phyloP scores from a whole-genome alignment of 2,888 invertebrate species.

The Hirudinaria manillensis region DNA sequence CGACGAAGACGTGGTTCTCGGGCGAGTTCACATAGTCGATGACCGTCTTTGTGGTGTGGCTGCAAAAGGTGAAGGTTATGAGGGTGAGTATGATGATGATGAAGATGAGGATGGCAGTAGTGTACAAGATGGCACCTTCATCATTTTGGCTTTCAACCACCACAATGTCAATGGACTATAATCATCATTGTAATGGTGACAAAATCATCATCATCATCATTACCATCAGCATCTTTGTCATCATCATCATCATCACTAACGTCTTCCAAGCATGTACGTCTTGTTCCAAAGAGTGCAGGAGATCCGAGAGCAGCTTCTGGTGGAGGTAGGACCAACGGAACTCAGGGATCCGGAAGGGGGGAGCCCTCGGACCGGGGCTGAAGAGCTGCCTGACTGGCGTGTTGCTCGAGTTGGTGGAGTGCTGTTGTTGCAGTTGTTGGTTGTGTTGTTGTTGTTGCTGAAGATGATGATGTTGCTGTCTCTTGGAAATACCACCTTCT shows the following conservation, averaged over 20 bases:
- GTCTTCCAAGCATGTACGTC: constrained; percentile 85
- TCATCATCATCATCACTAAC: constrained; percentile 49
- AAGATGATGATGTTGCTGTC: neutral
- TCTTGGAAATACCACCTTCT: neutral
- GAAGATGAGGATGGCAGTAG: neutral
- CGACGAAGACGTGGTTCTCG: constrained; percentile 97
- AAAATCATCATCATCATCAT: no score
- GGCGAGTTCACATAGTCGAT: constrained; percentile 96
- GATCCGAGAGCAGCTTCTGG: constrained; percentile 87
- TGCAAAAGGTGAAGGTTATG: constrained; percentile 52
- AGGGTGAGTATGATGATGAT: neutral
- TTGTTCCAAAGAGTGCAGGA: constrained; percentile 90
- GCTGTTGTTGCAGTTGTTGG: constrained; percentile 20
- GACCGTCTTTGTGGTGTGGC: constrained; percentile 91
- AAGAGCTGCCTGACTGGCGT: constrained; percentile 60
- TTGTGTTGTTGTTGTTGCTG: constrained; percentile 3
- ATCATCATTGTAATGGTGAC: no score
- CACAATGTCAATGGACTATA: no score
- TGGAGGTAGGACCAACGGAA: constrained; percentile 99
- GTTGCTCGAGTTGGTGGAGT: constrained; percentile 67
- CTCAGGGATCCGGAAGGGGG: constrained; percentile 91
- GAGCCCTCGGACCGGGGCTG: constrained; percentile 52
- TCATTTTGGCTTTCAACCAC: no score
- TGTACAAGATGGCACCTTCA: neutral
- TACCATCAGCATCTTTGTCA: no score